These are phyloP conservation scores for Chalcis sispes DNA, from an alignment of 2,888 invertebrate genomes.

Conservation along the genomic window DNA sequence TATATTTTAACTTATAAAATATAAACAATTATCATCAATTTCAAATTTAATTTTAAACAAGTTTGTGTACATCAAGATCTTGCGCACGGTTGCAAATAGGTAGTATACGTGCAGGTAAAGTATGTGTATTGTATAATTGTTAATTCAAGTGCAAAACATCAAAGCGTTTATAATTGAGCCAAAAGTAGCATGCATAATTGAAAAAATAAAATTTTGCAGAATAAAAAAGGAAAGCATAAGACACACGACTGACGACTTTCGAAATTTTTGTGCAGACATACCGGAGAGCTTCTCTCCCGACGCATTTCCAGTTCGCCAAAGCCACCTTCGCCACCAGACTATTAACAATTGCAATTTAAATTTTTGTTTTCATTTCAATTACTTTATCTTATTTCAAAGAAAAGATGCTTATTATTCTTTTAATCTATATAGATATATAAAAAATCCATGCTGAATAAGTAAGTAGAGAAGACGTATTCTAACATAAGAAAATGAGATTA, in stretches of 20 bases:
- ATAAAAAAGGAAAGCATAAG: slow-evolving; percentile 33
- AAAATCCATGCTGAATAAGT: slow-evolving; percentile 40
- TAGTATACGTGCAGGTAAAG: slow-evolving; percentile 1
- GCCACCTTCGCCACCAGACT: slow-evolving; percentile 75
- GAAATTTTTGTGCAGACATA: slow-evolving; percentile 67
- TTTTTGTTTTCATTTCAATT: slow-evolving; percentile 39
- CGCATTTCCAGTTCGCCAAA: slow-evolving; percentile 73
- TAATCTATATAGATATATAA: slow-evolving; percentile 20
- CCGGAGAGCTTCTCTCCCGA: slow-evolving; percentile 74
- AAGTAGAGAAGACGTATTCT: too few species aligned
- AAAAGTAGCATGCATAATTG: slow-evolving; percentile 15
- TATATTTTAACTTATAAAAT: too few species aligned
- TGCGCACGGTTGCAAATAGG: not conserved
- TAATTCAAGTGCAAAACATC: slow-evolving; percentile 23
- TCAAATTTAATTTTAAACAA: slow-evolving; percentile 24
- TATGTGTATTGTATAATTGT: slow-evolving; percentile 19
- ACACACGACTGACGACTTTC: slow-evolving; percentile 55
- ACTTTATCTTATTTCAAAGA: slow-evolving; percentile 4
- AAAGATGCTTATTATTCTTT: slow-evolving; percentile 23
- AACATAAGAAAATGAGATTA: not conserved
- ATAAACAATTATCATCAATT: too few species aligned
- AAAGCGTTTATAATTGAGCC: not conserved
- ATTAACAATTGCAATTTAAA: slow-evolving; percentile 66
- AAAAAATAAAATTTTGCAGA: too few species aligned
- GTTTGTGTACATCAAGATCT: not conserved